Percentiles rank a stretch among this genome's conserved stretches.
Conservation (phyloP, 1,140 invertebrate genomes). For the Drosophila tristis region DNA sequence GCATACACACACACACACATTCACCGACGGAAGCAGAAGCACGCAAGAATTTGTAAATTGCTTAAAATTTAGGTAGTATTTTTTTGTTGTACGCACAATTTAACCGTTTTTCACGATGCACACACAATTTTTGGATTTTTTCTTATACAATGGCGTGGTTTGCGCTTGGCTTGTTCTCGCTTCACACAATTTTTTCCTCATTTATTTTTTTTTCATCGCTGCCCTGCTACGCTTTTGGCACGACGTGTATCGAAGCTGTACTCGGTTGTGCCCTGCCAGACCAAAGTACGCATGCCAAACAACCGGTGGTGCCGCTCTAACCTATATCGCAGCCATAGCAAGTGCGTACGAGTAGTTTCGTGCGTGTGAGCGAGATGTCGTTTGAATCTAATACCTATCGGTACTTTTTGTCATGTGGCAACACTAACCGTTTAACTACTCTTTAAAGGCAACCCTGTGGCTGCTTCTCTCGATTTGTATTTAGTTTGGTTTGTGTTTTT, state of each 20-base stretch:
- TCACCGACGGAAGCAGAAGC: conserved; percentile 55
- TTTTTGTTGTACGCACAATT: conserved; percentile 70
- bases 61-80: conserved; percentile 57
- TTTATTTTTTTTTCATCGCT: conserved; percentile 78
- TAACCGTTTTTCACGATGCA: conserved; percentile 37
- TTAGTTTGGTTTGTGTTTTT: conserved; percentile 38
- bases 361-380: conserved; percentile 58
- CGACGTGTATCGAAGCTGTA: conserved; percentile 82
- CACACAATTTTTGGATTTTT: conserved; percentile 47
- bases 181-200: conserved; percentile 75
- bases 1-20: conserved; percentile 38
- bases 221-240: conserved; percentile 76
- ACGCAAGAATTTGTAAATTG: conserved; percentile 77
- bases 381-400: conserved; percentile 17
- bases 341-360: conserved; percentile 44
- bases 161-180: conserved; percentile 60
- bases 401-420: conserved; percentile 24
- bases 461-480: background rate
- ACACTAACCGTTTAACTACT: conserved; percentile 26
- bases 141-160: conserved; percentile 56
- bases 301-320: conserved; percentile 45
- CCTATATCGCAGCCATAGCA: conserved; percentile 33
- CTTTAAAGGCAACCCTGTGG: conserved; percentile 49
- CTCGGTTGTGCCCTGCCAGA: conserved; percentile 70
- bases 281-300: conserved; percentile 64